Conservation (phyloP, 2,113 vertebrate genomes). For the Oncorhynchus kisutch region DNA sequence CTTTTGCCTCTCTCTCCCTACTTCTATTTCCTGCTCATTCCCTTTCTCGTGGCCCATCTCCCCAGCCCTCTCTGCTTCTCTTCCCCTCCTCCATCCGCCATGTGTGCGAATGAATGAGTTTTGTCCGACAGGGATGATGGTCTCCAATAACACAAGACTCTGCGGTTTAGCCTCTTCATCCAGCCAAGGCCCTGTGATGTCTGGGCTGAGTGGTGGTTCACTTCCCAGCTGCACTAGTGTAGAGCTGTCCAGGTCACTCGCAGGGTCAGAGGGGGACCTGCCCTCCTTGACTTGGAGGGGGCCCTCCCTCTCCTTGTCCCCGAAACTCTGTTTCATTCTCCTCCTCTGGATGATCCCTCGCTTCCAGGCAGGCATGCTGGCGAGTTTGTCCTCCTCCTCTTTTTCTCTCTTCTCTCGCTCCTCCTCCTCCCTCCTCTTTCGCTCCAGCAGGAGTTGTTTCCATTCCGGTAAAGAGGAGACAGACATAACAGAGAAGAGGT, state of each 20-base stretch:
- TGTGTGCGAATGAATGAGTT: slow-evolving; percentile 82
- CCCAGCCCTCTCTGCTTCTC: slow-evolving; percentile 32
- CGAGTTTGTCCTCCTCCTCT: slow-evolving; percentile 79
- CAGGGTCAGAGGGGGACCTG: slow-evolving; percentile 35
- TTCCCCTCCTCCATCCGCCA: slow-evolving; percentile 60
- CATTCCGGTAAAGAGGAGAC: slow-evolving; percentile 81
- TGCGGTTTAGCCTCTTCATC: slow-evolving; percentile 45
- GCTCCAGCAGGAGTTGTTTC: slow-evolving; percentile 85
- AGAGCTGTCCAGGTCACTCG: slow-evolving; percentile 52
- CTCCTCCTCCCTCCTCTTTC: slow-evolving; percentile 82
- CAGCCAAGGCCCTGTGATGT: slow-evolving; percentile 42
- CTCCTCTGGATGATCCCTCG: slow-evolving; percentile 83
- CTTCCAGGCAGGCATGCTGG: slow-evolving; percentile 88
- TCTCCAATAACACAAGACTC: slow-evolving; percentile 73
- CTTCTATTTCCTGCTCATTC: slow-evolving; percentile 34
- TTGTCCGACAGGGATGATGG: slow-evolving; percentile 79
- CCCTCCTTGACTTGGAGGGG: slow-evolving; percentile 38
- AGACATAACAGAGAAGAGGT: slow-evolving; percentile 61
- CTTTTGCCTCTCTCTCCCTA: slow-evolving; percentile 32
- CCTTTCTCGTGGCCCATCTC: slow-evolving; percentile 4
- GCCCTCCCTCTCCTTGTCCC: slow-evolving; percentile 56
- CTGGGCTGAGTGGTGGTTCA: slow-evolving; percentile 49
- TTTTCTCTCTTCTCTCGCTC: slow-evolving; percentile 74
- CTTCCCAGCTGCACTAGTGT: slow-evolving; percentile 39
- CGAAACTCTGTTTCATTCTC: slow-evolving; percentile 71